A percentile compares a stretch with the other conserved stretches of the same genome.
Conservation (phyloP, 2,113 vertebrate species). For the Sigmodon hispidus region DNA sequence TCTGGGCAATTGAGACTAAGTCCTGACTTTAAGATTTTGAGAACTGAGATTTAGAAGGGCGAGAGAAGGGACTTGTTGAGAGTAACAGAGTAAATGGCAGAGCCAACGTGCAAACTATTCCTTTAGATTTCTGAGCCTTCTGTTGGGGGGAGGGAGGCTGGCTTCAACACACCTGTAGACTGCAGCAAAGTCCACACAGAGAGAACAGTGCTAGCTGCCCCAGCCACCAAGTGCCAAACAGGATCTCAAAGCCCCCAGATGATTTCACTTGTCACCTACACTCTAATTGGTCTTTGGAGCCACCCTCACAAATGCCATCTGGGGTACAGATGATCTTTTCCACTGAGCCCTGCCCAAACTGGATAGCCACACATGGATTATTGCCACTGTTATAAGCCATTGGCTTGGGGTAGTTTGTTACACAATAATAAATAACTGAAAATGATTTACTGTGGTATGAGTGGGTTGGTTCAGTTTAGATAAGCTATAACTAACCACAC, state of each 20-base stretch:
- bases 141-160: neutral
- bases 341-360: neutral
- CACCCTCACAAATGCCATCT: neutral
- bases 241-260: neutral
- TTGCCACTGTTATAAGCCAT: conserved; percentile 10
- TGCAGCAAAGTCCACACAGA: neutral
- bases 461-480: neutral
- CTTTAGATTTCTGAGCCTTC: neutral
- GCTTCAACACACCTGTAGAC: neutral
- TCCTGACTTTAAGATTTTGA: conserved; percentile 27
- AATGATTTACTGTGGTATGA: neutral
- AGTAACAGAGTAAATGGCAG: neutral
- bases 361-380: neutral
- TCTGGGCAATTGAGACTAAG: conserved; percentile 23
- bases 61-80: neutral
- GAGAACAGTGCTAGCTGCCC: neutral
- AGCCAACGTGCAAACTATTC: neutral
- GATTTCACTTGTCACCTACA: neutral
- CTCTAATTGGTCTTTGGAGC: neutral
- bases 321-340: neutral
- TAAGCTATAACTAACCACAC: neutral
- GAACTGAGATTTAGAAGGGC: neutral
- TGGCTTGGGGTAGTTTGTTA: neutral
- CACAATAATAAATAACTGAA: conserved; percentile 31
- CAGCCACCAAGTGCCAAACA: neutral